Conservation (phyloP, 2,113 vertebrate species). For the Ceyx margarethae region DNA sequence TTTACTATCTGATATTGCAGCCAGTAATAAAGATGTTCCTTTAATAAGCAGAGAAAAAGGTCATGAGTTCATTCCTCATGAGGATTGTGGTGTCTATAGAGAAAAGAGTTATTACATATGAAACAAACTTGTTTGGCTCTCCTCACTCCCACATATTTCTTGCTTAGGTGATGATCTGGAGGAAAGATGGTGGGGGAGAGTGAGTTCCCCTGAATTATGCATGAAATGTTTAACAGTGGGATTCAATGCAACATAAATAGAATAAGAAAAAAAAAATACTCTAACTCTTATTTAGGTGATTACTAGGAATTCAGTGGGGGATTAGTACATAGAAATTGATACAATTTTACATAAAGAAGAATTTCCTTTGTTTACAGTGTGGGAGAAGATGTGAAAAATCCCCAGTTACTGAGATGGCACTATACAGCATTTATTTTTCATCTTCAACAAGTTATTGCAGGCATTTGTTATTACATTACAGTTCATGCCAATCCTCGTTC, state of each 20-base stretch:
- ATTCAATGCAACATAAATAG: slow-evolving; percentile 30
- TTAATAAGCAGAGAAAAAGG: neutral
- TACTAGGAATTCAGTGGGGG: slow-evolving; percentile 1
- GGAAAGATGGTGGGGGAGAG: neutral
- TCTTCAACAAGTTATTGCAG: neutral
- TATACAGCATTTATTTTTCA: slow-evolving; percentile 14
- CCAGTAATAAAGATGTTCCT: neutral
- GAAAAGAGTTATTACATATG: neutral
- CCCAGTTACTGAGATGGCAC: neutral
- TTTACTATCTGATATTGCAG: neutral
- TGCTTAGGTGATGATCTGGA: neutral
- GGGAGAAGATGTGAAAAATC: neutral
- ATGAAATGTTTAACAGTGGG: slow-evolving; percentile 33
- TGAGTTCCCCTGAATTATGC: slow-evolving; percentile 37
- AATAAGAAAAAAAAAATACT: slow-evolving; percentile 1
- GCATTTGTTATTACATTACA: slow-evolving; percentile 8
- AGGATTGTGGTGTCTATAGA: neutral
- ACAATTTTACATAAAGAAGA: slow-evolving; percentile 35
- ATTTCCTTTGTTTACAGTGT: neutral
- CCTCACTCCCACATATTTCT: neutral
- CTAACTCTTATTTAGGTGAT: slow-evolving; percentile 39
- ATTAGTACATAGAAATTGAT: slow-evolving; percentile 27
- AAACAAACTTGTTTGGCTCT: neutral
- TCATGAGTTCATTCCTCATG: neutral
- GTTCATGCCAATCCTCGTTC: neutral